These are phyloP conservation scores for Pemphredon lugubris DNA, from an alignment of 2,888 invertebrate species.

Conservation along the genomic window DNA sequence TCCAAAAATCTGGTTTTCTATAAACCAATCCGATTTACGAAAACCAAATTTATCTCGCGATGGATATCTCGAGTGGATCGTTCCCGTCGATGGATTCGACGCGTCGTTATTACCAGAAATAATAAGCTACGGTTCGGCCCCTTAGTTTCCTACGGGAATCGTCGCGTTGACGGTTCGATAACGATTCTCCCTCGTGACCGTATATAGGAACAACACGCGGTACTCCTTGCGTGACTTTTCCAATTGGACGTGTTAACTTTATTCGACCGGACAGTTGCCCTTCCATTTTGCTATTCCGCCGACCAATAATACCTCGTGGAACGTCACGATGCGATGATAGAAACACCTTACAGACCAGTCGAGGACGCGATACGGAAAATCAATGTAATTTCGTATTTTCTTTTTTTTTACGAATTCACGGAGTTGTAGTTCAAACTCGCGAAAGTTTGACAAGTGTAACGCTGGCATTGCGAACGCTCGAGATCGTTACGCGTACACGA, in stretches of 20 bases:
- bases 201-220: constrained; percentile 43
- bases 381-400: no score
- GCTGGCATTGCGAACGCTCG: no score
- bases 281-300: constrained; percentile 5
- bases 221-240: constrained; percentile 64
- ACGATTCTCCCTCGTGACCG: constrained; percentile 44
- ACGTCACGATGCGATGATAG: no score
- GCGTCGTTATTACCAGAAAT: constrained; percentile 53
- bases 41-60: constrained; percentile 34
- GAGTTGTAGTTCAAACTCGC: no score
- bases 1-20: no score
- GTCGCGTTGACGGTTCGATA: constrained; percentile 32
- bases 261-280: constrained; percentile 36
- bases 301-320: constrained; percentile 33
- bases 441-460: no score
- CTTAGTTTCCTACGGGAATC: constrained; percentile 38
- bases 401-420: neutral
- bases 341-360: constrained; percentile 1
- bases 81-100: constrained; percentile 32
- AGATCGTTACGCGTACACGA: no score
- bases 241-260: constrained; percentile 52
- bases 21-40: no score
- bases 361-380: neutral
- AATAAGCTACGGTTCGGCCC: constrained; percentile 46
- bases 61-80: constrained; percentile 22